Evolutionary conservation across 1,140 invertebrate species (phyloP), one percentile per base, ranked within the genome.

Genomic region (Chironomus striatipennis): DNA sequence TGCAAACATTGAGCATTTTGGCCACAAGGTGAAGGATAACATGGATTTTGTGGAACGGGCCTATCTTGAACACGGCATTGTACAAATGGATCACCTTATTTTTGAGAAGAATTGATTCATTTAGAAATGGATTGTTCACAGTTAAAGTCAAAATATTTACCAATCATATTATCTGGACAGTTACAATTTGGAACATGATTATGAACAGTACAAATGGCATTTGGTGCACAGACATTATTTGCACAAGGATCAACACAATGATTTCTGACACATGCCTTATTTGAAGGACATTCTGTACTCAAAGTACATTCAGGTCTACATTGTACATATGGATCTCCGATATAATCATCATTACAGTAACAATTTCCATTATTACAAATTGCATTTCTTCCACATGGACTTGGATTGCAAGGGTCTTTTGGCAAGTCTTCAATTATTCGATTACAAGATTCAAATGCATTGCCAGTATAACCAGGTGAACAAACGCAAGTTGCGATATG

Each of bases 241-340:
- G 88, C 86, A 78, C 92, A 93, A 2, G 91, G 91, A 83, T 93
- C 90, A 20, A 89, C 85, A 78, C 92, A 93, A 80, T 92, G 91
- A 77, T 86, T 91, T 72, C 88, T 85, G n/a, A 89, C 87, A 77
- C 92, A 93, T 18, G 90, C 85, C 73, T 91, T 83, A 73, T 87
- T 86, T 4, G 85, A 80, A 0, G 86, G 79, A 79, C 93, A 96
- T 74, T 96, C 92, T 65, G 86, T 86, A 78, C 90, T 92, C 47
- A 79, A 81, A 83, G 93, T 90, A 79, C 92, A 93, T 80, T 93
- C 91, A 73, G 89, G 84, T n/a, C 87, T 86, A 78, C 91, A 93
- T 5, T 75, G 77, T 75, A 83, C 85, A 64, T 87, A 92, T 3
- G 91, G 87, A 85, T 93, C 89, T 43, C 92, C 90, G 7, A 7